phyloP scores from a whole-genome alignment of 2,888 invertebrate species.

The Steromphala cineraria region DNA sequence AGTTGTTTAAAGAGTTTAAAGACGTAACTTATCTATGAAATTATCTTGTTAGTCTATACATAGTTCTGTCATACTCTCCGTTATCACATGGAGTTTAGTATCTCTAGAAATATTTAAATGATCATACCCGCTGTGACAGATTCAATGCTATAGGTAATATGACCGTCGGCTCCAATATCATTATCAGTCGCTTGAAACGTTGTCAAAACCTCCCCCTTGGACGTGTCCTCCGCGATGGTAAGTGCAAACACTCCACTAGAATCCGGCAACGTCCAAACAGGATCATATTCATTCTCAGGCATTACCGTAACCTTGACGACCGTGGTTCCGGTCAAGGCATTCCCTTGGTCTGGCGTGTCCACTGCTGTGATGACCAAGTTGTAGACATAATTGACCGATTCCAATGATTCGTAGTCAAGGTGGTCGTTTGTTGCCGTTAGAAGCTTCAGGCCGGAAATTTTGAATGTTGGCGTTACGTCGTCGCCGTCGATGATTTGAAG shows the following conservation, averaged over 20 bases:
- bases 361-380: not conserved
- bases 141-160: not conserved
- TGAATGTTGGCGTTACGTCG: not conserved
- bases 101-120: too few relatives aligned
- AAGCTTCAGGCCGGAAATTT: not conserved
- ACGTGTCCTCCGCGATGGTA: not conserved
- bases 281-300: not conserved
- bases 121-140: too few relatives aligned
- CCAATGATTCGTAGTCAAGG: slow-evolving; percentile 12
- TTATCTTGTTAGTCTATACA: too few relatives aligned
- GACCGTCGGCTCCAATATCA: not conserved
- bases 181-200: not conserved
- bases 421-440: not conserved
- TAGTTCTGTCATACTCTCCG: too few relatives aligned
- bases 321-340: not conserved
- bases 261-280: not conserved
- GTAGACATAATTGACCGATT: not conserved
- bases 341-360: not conserved
- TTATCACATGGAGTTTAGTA: too few relatives aligned
- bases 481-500: not conserved
- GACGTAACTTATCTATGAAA: too few relatives aligned
- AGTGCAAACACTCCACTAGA: not conserved
- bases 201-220: not conserved
- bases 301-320: not conserved
- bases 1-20: too few relatives aligned